Base-by-base conservation (phyloP, 2,888 invertebrate genomes). In the Papilio gigon region DNA sequence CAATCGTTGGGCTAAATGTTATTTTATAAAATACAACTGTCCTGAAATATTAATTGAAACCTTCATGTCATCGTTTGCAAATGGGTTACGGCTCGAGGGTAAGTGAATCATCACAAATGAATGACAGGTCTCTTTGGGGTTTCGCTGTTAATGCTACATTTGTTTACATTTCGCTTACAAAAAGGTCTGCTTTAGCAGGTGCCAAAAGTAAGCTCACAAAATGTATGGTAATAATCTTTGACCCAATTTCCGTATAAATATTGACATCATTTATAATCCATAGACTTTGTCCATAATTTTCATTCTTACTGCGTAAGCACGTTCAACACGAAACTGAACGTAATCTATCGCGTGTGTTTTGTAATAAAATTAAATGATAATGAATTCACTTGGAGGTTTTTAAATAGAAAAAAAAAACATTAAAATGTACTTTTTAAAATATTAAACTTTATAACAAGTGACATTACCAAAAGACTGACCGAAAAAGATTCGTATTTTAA, bases 141-240 rank as follows among this genome's bases (percentile, higher is more conserved):
- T 59, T 59, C 33, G 33, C 8, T 20, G 56, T 67, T 67, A 58
- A 40, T 35, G 37, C 58, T 35, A 64, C 6, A 35, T 22, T 12
- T 65, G 65, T 65, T 69, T 69, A 65, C 63, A 42, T 42, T 53
- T 53, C 53, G 50, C 64, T 50, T 47, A 68, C 44, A 63, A 63
- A 68, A 69, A 50, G 59, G 50, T 60, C 64, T 60, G 20, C 40
- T 40, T 50, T 22, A 65, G 47, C 60, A 50, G 22, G 40, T 65
- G 50, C 30, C 60, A 60, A 40, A 8, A 40, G 50, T 53, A 61
- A 61, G 68, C 60, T 69, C 53, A 69, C 25, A 14, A 60, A 65
- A 60, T 69, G 42, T 69, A 65, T 65, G 60, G 60, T 60, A 53
- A 53, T 60, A 69, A 59, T 50, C 40, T 65, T 53, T 65, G 60